A percentile compares a stretch with the other conserved stretches of the same genome.
Evolutionary conservation across 2,797 vertebrate species (phyloP).

Genomic region (Phyllotis vaccarum): DNA sequence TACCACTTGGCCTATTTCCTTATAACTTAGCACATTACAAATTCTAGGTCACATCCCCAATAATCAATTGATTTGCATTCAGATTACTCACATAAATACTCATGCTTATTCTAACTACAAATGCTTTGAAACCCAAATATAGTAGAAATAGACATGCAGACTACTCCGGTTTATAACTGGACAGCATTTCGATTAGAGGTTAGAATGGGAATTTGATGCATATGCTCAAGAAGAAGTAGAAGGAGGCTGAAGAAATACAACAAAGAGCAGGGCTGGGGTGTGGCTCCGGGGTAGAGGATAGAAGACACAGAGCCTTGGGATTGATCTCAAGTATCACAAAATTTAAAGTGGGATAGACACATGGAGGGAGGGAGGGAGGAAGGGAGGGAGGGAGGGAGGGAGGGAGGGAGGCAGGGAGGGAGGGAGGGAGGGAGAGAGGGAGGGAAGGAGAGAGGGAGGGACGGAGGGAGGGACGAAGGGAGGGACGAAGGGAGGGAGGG

Average conservation of each 20-base stretch:
- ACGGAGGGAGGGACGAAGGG: too few relatives aligned
- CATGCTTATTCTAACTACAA: constrained; percentile 43
- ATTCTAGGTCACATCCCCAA: not conserved
- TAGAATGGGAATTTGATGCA: constrained; percentile 7
- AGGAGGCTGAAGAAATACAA: not conserved
- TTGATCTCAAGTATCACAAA: not conserved
- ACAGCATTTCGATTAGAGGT: not conserved
- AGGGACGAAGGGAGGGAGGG: too few relatives aligned
- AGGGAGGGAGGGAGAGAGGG: too few relatives aligned
- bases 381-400: not conserved
- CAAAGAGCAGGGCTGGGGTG: not conserved
- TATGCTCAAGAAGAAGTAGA: constrained; percentile 17
- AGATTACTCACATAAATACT: constrained; percentile 28
- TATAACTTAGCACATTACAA: not conserved
- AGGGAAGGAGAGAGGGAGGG: too few relatives aligned
- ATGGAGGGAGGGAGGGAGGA: not conserved
- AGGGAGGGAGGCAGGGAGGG: too few relatives aligned
- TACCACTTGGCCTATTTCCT: not conserved
- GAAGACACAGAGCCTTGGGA: not conserved
- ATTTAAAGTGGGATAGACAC: not conserved
- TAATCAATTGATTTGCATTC: constrained; percentile 20
- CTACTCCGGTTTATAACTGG: not conserved
- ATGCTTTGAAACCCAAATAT: not conserved
- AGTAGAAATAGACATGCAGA: not conserved
- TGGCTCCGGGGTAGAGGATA: not conserved